Evolutionary conservation across 92 coral and sea anemone genomes (phyloP).

Genomic region (Zoanthus gigantus): DNA sequence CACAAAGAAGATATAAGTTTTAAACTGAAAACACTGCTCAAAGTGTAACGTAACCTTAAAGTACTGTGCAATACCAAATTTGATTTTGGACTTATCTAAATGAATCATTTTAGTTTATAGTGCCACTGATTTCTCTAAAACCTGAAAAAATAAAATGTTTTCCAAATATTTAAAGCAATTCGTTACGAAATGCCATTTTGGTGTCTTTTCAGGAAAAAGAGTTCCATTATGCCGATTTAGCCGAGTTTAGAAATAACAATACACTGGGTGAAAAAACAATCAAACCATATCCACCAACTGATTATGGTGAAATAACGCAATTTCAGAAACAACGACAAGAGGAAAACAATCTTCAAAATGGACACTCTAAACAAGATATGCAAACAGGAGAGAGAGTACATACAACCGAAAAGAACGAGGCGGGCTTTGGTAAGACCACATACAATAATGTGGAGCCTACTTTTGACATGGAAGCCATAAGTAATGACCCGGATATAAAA

Average conservation of each 20-base stretch:
- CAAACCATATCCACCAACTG: constrained; percentile 22
- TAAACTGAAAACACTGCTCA: too few species aligned
- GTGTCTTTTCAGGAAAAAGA: constrained; percentile 43
- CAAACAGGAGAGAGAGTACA: neutral
- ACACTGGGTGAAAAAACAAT: neutral
- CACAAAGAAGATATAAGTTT: too few species aligned
- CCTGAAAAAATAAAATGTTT: too few species aligned
- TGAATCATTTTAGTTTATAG: too few species aligned
- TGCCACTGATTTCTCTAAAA: too few species aligned
- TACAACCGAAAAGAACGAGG: neutral
- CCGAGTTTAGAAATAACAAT: constrained; percentile 2
- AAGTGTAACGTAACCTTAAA: too few species aligned
- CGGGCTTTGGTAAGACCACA: neutral
- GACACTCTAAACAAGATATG: neutral
- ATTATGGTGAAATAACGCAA: constrained; percentile 34
- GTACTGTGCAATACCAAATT: too few species aligned
- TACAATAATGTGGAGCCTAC: neutral
- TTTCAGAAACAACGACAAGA: constrained; percentile 26
- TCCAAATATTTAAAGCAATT: too few species aligned
- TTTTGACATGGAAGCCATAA: neutral
- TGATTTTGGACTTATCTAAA: too few species aligned
- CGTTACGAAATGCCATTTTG: neutral
- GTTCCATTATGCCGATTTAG: constrained; percentile 31
- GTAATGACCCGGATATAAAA: constrained; percentile 3
- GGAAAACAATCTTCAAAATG: neutral